These are phyloP conservation scores for Drosophila diplacantha DNA, from an alignment of 2,888 invertebrate species.

Conservation along the genomic window DNA sequence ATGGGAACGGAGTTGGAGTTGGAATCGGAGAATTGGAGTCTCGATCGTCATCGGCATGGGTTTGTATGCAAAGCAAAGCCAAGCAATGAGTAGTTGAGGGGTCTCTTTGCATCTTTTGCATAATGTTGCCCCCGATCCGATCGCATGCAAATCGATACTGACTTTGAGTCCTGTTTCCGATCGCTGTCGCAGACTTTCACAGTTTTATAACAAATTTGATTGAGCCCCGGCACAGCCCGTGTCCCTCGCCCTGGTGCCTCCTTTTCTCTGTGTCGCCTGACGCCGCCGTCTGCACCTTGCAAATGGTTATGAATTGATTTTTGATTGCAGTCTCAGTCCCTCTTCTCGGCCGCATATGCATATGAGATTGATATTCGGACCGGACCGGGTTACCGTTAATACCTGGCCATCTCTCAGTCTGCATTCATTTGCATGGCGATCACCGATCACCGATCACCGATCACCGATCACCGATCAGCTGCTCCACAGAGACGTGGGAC, in stretches of 20 bases:
- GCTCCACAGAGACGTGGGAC: conserved; percentile 15
- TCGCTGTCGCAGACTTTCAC: conserved; percentile 67
- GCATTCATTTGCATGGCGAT: conserved; percentile 34
- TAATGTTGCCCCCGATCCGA: conserved; percentile 48
- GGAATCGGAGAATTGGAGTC: conserved; percentile 38
- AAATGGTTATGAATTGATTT: conserved; percentile 77
- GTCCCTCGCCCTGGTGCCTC: neutral
- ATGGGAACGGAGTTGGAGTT: neutral
- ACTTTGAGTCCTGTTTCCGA: conserved; percentile 70
- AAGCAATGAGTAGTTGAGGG: conserved; percentile 48
- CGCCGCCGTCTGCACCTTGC: conserved; percentile 68
- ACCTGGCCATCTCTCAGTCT: conserved; percentile 7
- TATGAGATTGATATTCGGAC: conserved; percentile 37
- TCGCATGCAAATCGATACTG: conserved; percentile 43
- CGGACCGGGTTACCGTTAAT: conserved; percentile 48
- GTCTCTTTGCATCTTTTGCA: conserved; percentile 45
- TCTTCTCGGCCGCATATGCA: conserved; percentile 44
- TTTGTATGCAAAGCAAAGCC: conserved; percentile 61
- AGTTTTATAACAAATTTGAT: conserved; percentile 75
- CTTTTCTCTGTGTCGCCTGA: conserved; percentile 31
- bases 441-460: neutral
- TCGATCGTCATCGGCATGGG: conserved; percentile 25
- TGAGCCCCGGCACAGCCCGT: conserved; percentile 35
- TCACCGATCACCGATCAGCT: neutral
- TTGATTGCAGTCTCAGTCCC: conserved; percentile 65